phyloP scores from a whole-genome alignment of 1,140 invertebrate species.

The Leptinotarsa undecemlineata region DNA sequence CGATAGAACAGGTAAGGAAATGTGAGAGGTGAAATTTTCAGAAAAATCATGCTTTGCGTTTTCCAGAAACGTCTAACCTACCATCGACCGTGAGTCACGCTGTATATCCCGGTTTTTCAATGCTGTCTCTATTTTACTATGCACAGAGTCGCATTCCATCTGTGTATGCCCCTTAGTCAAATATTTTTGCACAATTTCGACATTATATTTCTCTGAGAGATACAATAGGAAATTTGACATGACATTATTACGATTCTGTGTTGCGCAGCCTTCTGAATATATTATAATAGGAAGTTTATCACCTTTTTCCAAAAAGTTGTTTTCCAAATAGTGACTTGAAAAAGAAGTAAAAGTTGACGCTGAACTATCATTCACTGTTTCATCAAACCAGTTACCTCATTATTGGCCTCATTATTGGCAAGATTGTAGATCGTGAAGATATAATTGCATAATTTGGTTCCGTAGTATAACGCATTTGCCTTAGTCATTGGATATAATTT shows the following conservation, averaged over 20 bases:
- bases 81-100: no score
- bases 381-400: slow-evolving; percentile 25
- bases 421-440: slow-evolving; percentile 25
- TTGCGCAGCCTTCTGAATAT: neutral
- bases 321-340: neutral
- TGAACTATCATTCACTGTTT: neutral
- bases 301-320: no score
- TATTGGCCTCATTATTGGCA: slow-evolving; percentile 10
- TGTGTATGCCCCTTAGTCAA: slow-evolving; percentile 55
- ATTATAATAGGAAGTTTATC: neutral
- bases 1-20: no score
- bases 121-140: slow-evolving; percentile 41
- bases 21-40: no score
- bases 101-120: slow-evolving; percentile 19
- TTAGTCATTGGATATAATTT: slow-evolving; percentile 10
- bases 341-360: slow-evolving; percentile 22
- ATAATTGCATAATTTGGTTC: slow-evolving; percentile 18
- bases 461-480: slow-evolving; percentile 12
- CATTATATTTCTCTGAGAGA: slow-evolving; percentile 40
- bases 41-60: no score
- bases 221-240: slow-evolving; percentile 49
- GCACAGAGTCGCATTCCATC: slow-evolving; percentile 54
- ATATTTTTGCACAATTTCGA: slow-evolving; percentile 53
- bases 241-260: slow-evolving; percentile 51
- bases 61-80: no score